Evolutionary conservation across 2,797 vertebrate genomes (phyloP).

Genomic region (Pristis pectinata): DNA sequence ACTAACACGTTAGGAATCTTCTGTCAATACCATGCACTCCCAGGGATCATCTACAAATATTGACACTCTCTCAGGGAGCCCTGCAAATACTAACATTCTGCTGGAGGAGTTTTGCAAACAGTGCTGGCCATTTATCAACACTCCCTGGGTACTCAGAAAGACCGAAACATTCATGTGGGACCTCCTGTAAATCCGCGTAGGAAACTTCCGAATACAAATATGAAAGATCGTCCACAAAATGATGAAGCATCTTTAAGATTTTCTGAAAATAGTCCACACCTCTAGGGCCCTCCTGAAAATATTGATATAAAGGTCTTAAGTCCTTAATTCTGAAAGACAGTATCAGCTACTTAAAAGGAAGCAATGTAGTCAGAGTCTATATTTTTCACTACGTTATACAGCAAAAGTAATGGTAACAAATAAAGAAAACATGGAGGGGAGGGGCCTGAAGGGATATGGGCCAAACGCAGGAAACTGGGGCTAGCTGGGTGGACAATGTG

Average conservation of each 20-base stretch:
- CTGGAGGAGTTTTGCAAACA: neutral
- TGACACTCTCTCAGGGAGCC: neutral
- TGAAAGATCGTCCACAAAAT: neutral
- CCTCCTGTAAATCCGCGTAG: neutral
- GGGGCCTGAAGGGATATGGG: too few relatives aligned
- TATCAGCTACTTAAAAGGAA: neutral
- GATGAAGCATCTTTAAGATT: neutral
- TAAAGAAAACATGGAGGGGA: too few relatives aligned
- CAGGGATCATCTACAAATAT: neutral
- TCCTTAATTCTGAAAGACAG: neutral
- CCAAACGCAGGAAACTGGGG: too few relatives aligned
- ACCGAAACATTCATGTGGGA: neutral
- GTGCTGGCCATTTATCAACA: neutral
- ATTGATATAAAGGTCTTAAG: neutral
- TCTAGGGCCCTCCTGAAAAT: neutral
- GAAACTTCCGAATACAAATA: neutral
- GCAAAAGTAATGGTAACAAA: neutral
- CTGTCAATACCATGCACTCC: neutral
- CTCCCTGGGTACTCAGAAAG: neutral
- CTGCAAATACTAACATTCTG: neutral
- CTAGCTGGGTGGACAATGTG: too few relatives aligned
- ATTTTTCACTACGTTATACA: neutral
- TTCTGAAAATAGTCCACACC: neutral
- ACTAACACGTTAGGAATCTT: neutral
- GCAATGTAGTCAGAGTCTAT: neutral